Evolutionary conservation across 2,113 vertebrate species (phyloP), one percentile per base, ranked within the genome.

Genomic region (Caloenas nicobarica): DNA sequence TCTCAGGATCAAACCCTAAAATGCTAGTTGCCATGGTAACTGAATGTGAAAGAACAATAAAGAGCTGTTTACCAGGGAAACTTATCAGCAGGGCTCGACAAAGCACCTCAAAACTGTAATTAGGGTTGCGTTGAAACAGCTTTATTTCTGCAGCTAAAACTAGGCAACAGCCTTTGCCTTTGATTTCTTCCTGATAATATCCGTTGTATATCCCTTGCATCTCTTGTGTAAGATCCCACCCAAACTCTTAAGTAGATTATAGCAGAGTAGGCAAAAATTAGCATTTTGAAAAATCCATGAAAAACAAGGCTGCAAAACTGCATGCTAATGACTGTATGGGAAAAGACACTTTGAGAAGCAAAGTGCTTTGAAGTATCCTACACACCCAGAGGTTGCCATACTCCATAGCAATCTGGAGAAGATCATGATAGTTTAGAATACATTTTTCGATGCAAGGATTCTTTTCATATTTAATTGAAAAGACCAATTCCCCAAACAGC

Each of bases 11-110:
- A 96, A 96, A 95, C 83, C 96, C 82, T 96, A 94, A 96, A 97
- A 97, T 91, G 94, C 69, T 85, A 71, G 96, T 96, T 97, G 71
- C 95, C 87, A 95, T 97, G 89, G 96, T 79, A 68, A 97, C 86
- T 94, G 95, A 95, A 96, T 96, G 88, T 93, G 96, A 94, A 96
- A 96, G 95, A 96, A 97, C 95, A 97, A 97, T 95, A 97, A 96
- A 92, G 86, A 92, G 88, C 93, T 95, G 91, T 96, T 95, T 97
- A 97, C 95, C 86, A 79, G 66, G 50, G 91, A 96, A 97, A 97
- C 89, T 97, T 97, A 96, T 96, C 96, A 95, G 93, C 95, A 92
- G 88, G 92, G 76, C 93, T 97, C 48, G 77, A 94, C 93, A 95
- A 94, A 91, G 85, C 89, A 91, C 88, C 91, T 69, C 87, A 95